Percentiles rank a stretch among this genome's conserved stretches.
phyloP scores from a whole-genome alignment of 2,888 invertebrate genomes.

The Diplazon laetatorius region DNA sequence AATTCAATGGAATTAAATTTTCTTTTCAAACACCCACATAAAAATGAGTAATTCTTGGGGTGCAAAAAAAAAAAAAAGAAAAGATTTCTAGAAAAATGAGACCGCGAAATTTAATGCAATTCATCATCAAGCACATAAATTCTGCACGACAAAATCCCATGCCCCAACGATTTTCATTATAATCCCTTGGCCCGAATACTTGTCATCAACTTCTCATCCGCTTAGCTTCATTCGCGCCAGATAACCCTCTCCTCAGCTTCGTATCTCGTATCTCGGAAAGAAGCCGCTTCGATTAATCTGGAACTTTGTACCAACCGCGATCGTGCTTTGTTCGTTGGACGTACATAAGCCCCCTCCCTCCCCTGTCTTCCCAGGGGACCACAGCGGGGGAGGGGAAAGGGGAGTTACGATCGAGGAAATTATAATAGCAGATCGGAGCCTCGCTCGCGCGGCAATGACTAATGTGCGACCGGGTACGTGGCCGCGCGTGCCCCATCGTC shows the following conservation, averaged over 20 bases:
- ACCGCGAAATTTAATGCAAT: no score
- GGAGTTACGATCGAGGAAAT: no score
- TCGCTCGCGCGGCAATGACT: constrained; percentile 25
- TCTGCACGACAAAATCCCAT: no score
- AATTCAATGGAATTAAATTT: no score
- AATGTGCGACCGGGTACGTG: constrained; percentile 41
- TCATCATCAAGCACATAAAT: no score
- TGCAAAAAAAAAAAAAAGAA: no score
- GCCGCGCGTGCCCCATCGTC: constrained; percentile 12
- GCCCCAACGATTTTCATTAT: no score
- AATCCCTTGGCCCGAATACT: neutral
- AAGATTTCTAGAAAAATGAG: no score
- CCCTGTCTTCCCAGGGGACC: neutral
- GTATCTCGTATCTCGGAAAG: neutral
- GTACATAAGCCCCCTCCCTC: no score
- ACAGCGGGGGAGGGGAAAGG: constrained; percentile 10
- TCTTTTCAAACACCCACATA: no score
- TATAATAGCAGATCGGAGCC: neutral
- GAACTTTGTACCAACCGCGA: constrained; percentile 28
- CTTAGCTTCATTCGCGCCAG: neutral
- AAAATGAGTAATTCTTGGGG: no score
- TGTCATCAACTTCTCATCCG: neutral
- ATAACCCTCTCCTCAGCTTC: neutral
- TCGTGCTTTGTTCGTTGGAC: constrained; percentile 15
- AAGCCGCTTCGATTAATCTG: neutral